Percentiles rank a stretch among this genome's conserved stretches.
Evolutionary conservation across 1,140 invertebrate genomes (phyloP).

Genomic region (Batillaria attramentaria): DNA sequence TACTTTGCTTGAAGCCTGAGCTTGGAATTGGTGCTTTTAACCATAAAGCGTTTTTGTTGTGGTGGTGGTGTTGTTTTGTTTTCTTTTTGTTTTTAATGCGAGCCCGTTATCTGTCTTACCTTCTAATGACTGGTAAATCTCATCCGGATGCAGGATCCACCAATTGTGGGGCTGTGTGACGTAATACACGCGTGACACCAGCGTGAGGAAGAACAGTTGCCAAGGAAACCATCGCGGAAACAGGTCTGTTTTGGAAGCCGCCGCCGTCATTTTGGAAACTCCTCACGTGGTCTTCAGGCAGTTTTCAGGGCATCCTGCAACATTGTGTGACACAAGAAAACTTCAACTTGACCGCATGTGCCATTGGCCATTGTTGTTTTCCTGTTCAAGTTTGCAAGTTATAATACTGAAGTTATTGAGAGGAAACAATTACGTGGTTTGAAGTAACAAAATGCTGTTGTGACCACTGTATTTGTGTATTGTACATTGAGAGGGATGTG

Average conservation of each 20-base stretch:
- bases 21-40: too few relatives aligned
- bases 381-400: background rate
- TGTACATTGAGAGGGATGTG: background rate
- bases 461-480: background rate
- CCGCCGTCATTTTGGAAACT: background rate
- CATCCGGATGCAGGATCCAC: constrained; percentile 68
- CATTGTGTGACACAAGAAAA: background rate
- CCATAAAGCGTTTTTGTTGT: too few relatives aligned
- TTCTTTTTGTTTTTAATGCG: too few relatives aligned
- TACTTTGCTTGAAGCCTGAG: too few relatives aligned
- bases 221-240: constrained; percentile 46
- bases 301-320: background rate
- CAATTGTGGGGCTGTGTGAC: constrained; percentile 49
- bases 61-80: too few relatives aligned
- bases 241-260: background rate
- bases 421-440: background rate
- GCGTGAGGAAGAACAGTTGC: constrained; percentile 48
- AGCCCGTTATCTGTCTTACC: too few relatives aligned
- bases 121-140: constrained; percentile 64
- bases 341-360: background rate
- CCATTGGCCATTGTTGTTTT: background rate
- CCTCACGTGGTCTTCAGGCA: background rate
- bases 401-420: background rate
- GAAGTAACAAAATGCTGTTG: background rate
- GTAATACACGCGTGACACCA: constrained; percentile 50